A percentile compares a stretch with the other conserved stretches of the same genome.
phyloP scores from a whole-genome alignment of 2,797 vertebrate genomes.

The Acanthurus tractus region DNA sequence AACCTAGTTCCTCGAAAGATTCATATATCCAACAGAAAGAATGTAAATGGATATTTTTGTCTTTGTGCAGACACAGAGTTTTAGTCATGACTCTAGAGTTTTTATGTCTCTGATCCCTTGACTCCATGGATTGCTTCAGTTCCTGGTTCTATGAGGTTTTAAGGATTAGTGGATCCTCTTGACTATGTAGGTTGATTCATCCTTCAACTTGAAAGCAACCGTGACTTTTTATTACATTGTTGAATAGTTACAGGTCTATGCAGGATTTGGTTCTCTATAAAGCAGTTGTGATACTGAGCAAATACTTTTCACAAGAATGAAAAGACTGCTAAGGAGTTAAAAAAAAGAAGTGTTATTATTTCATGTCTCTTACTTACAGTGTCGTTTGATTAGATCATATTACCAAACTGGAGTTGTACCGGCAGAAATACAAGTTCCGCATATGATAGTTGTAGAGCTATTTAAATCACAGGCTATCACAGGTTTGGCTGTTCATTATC shows the following conservation, averaged over 20 bases:
- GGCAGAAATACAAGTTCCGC: neutral
- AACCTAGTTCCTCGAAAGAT: neutral
- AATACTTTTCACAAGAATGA: neutral
- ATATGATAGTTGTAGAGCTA: neutral
- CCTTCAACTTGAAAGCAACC: neutral
- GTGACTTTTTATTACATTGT: neutral
- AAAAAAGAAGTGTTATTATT: neutral
- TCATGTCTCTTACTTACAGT: neutral
- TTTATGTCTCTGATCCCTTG: neutral
- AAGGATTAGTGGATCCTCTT: neutral
- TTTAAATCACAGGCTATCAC: neutral
- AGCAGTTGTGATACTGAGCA: neutral
- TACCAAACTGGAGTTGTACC: neutral
- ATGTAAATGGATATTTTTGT: neutral
- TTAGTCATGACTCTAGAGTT: neutral
- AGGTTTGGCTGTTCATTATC: slow-evolving; percentile 20
- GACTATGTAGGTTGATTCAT: neutral
- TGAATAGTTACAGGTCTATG: neutral
- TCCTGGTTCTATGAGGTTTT: neutral
- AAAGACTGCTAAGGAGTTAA: neutral
- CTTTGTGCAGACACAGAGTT: neutral
- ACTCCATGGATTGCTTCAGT: neutral
- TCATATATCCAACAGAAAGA: neutral
- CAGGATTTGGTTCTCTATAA: neutral
- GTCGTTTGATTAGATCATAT: neutral